These are phyloP conservation scores for Blastobasis lacticolella DNA, from an alignment of 2,888 invertebrate species.

Conservation along the genomic window DNA sequence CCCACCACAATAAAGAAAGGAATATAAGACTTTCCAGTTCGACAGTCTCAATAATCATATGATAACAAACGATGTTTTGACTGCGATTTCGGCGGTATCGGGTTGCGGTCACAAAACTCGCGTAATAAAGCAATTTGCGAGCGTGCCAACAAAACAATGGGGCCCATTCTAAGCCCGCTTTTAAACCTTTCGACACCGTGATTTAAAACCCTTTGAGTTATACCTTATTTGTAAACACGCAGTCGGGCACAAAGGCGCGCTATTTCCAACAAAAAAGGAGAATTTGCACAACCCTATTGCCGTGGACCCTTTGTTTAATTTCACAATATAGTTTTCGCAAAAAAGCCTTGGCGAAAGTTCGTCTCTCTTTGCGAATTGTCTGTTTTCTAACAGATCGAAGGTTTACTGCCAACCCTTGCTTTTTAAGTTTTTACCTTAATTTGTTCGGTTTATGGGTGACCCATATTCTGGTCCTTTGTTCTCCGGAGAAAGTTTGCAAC, in stretches of 20 bases:
- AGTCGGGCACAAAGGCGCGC: conserved; percentile 55
- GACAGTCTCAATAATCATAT: conserved; percentile 17
- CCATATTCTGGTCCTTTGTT: conserved; percentile 42
- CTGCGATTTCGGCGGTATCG: conserved; percentile 65
- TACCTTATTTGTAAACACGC: conserved; percentile 69
- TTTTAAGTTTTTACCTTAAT: conserved; percentile 37
- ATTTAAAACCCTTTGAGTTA: conserved; percentile 73
- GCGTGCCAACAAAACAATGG: conserved; percentile 68
- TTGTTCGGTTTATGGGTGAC: conserved; percentile 29
- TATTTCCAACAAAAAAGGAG: conserved; percentile 47
- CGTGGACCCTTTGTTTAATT: conserved; percentile 52
- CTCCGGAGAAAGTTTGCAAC: conserved; percentile 48
- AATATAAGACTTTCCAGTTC: neutral
- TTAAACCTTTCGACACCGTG: conserved; percentile 70
- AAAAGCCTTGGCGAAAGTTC: conserved; percentile 46
- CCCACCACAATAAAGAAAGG: neutral
- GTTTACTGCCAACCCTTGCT: neutral
- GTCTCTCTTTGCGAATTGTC: conserved; percentile 20
- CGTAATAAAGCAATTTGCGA: conserved; percentile 72
- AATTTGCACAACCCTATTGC: conserved; percentile 67
- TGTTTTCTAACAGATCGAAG: conserved; percentile 9
- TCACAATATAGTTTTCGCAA: conserved; percentile 21
- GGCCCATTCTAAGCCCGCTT: conserved; percentile 66
- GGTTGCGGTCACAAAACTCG: conserved; percentile 52
- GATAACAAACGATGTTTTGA: conserved; percentile 65